Evolutionary conservation across 2,888 invertebrate species (phyloP).

Genomic region (Clivina fossor): DNA sequence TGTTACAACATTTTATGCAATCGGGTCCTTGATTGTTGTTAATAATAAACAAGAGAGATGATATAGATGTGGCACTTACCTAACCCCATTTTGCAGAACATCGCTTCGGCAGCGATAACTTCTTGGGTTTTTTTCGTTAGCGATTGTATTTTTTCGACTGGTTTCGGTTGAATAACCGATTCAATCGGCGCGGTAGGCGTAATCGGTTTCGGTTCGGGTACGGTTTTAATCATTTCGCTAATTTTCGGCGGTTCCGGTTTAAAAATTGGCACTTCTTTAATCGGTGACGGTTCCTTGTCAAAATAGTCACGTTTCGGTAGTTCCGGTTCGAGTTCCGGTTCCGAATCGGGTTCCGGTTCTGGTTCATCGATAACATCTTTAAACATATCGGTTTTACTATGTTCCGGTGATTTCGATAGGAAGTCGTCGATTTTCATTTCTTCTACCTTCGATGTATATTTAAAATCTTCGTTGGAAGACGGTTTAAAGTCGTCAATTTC

Average conservation of each 20-base stretch:
- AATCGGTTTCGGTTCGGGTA: slow-evolving; percentile 19
- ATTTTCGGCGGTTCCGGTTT: slow-evolving; percentile 39
- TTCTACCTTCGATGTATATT: slow-evolving; percentile 29
- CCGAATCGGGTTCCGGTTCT: slow-evolving; percentile 35
- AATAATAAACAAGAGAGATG: too few relatives aligned
- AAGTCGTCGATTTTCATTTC: slow-evolving; percentile 21
- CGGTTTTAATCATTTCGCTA: slow-evolving; percentile 18
- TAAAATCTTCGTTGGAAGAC: slow-evolving; percentile 42
- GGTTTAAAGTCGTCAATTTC: slow-evolving; percentile 54
- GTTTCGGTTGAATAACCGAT: slow-evolving; percentile 36
- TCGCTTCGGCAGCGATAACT: slow-evolving; percentile 67
- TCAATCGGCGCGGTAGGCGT: slow-evolving; percentile 12
- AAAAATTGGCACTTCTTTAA: slow-evolving; percentile 26
- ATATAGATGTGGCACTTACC: too few relatives aligned
- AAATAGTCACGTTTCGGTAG: slow-evolving; percentile 36
- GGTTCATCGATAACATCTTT: slow-evolving; percentile 47
- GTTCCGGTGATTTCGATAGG: slow-evolving; percentile 24
- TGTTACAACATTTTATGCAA: too few relatives aligned
- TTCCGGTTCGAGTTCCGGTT: slow-evolving; percentile 36
- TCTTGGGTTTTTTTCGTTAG: slow-evolving; percentile 35
- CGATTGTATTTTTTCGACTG: slow-evolving; percentile 47
- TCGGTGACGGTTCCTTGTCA: slow-evolving; percentile 33
- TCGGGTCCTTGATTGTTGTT: too few relatives aligned
- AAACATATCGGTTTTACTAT: slow-evolving; percentile 41
- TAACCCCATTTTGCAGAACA: slow-evolving; percentile 72